phyloP scores from a whole-genome alignment of 2,113 vertebrate species.

The Lasiurus borealis region DNA sequence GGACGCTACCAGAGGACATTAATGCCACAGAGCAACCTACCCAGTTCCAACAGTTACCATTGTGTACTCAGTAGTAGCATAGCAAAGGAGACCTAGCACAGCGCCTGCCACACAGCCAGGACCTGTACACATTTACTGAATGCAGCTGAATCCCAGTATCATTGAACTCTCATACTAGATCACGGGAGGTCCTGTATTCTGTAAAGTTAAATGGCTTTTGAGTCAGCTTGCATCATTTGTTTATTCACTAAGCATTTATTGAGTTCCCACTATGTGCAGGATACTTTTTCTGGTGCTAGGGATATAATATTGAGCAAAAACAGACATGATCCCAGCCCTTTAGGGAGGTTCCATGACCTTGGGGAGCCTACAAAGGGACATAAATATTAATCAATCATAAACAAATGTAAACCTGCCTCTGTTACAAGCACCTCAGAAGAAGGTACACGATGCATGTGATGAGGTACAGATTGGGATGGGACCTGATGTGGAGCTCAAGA shows the following conservation, averaged over 20 bases:
- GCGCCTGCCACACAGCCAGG: neutral
- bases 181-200: neutral
- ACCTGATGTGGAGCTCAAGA: neutral
- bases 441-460: neutral
- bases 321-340: neutral
- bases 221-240: neutral
- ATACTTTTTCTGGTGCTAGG: neutral
- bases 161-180: neutral
- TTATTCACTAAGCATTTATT: neutral
- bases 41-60: neutral
- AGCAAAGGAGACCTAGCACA: neutral
- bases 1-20: neutral
- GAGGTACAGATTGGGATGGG: neutral
- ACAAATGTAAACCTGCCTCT: neutral
- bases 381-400: neutral
- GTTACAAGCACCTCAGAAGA: neutral
- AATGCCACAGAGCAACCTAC: neutral
- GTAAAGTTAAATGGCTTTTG: neutral
- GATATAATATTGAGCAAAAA: neutral
- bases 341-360: neutral
- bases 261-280: neutral
- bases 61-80: neutral
- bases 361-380: neutral
- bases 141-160: neutral
- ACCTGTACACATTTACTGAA: neutral